Percentiles rank a stretch among this genome's conserved stretches.
phyloP scores from a whole-genome alignment of 2,888 invertebrate genomes.

The Phania funesta region DNA sequence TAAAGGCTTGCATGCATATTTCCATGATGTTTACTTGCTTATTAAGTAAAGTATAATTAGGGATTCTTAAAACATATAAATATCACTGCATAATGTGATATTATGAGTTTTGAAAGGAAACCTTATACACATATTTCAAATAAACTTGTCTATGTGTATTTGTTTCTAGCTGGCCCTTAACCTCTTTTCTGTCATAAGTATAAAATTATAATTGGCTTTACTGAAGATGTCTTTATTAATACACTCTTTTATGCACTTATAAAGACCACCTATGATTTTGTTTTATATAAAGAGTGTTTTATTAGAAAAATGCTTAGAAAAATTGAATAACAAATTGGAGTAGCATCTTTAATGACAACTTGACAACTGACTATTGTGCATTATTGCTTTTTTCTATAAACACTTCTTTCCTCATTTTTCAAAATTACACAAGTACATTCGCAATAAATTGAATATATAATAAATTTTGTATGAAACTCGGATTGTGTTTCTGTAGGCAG shows the following conservation, averaged over 20 bases:
- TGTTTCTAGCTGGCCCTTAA: not conserved
- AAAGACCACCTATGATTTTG: slow-evolving; percentile 21
- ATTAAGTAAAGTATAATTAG: slow-evolving; percentile 14
- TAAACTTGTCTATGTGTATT: not conserved
- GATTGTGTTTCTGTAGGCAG: too few relatives aligned
- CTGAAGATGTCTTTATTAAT: slow-evolving; percentile 7
- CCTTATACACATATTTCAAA: not conserved
- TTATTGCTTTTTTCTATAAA: too few relatives aligned
- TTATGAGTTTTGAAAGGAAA: slow-evolving; percentile 3
- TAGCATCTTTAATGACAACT: too few relatives aligned
- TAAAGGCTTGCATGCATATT: not conserved
- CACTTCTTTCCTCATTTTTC: too few relatives aligned
- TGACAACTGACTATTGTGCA: too few relatives aligned
- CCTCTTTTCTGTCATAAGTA: not conserved
- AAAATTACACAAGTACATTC: too few relatives aligned
- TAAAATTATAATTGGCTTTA: slow-evolving; percentile 19
- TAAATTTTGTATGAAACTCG: too few relatives aligned
- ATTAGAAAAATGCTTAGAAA: too few relatives aligned
- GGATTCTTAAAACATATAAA: not conserved
- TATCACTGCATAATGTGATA: not conserved
- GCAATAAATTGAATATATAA: too few relatives aligned
- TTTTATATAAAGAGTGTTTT: not conserved
- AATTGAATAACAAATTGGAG: too few relatives aligned
- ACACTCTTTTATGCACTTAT: not conserved
- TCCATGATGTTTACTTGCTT: slow-evolving; percentile 4